phyloP scores from a whole-genome alignment of 2,113 vertebrate species.

The Grantiella picta region DNA sequence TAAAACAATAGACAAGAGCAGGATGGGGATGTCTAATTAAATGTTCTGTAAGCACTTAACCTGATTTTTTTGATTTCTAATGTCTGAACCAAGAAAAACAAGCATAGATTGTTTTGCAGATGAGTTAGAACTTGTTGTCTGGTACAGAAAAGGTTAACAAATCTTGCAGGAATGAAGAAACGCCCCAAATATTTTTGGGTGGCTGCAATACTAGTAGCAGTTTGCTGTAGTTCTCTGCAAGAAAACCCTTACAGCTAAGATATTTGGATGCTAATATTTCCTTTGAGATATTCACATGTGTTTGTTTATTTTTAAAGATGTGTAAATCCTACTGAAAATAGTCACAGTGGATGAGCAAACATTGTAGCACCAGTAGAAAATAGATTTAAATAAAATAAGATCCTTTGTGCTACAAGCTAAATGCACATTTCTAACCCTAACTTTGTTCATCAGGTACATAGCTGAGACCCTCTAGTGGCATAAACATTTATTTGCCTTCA shows the following conservation, averaged over 20 bases:
- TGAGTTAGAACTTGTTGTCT: neutral
- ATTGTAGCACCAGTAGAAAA: neutral
- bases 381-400: neutral
- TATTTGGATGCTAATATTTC: neutral
- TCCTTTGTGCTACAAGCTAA: neutral
- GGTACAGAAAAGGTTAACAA: neutral
- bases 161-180: neutral
- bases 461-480: conserved; percentile 69
- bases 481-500: neutral
- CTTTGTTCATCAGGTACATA: neutral
- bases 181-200: neutral
- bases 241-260: neutral
- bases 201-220: neutral
- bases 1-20: neutral
- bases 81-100: neutral
- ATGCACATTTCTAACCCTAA: neutral
- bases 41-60: neutral
- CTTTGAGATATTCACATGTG: neutral
- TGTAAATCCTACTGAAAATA: neutral
- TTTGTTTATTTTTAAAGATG: neutral
- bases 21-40: neutral
- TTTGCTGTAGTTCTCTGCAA: neutral
- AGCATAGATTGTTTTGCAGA: neutral
- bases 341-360: neutral
- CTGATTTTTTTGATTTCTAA: neutral